Evolutionary conservation across 2,888 invertebrate species (phyloP), one percentile per base, ranked within the genome.

Genomic region (Tetheella fluctuosa): DNA sequence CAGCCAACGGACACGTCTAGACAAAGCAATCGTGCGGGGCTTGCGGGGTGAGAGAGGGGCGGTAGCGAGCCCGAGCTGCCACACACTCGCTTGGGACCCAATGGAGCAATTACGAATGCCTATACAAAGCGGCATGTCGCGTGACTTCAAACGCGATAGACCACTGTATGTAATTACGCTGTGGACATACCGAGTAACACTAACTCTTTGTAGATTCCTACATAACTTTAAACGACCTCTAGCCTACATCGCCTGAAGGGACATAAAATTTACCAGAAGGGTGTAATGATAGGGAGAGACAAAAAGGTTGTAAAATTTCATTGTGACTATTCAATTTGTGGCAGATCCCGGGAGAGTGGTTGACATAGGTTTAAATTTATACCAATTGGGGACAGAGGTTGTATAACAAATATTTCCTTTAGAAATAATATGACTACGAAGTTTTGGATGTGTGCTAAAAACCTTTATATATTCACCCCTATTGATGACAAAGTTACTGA

Each of bases 231-330:
- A 20, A 20, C 20, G 48, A 48, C 48, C 48, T 48, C 20, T 42
- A 20, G 20, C 10, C 48, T 20, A 20, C 42, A 42, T 42, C 6
- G n/a, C 48, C 20, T 48, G 7, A 20, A 48, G 10, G 20, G 48
- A 25, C 48, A 48, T 57, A 17, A 10, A 53, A 53, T 53, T 12
- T 56, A 2, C 23, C 52, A 59, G 56, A 56, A 34, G 42, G 15
- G 17, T 60, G 17, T 23, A 28, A 23, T 28, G 28, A 15, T 53
- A 56, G 17, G 52, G 58, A 53, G 23, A 54, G 30, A 59, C 52
- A 59, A 59, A 59, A 25, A 17, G 48, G 20, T 13, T 34, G 57
- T 59, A 59, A 62, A 62, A 59, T 62, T 62, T 62, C 57, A 57
- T 53, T 42, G 54, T 52, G 48, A 59, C 56, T 57, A 56, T 54